A percentile compares a stretch with the other conserved stretches of the same genome.
phyloP scores from a whole-genome alignment of 2,888 invertebrate genomes.

The Hypolimnas misippus region DNA sequence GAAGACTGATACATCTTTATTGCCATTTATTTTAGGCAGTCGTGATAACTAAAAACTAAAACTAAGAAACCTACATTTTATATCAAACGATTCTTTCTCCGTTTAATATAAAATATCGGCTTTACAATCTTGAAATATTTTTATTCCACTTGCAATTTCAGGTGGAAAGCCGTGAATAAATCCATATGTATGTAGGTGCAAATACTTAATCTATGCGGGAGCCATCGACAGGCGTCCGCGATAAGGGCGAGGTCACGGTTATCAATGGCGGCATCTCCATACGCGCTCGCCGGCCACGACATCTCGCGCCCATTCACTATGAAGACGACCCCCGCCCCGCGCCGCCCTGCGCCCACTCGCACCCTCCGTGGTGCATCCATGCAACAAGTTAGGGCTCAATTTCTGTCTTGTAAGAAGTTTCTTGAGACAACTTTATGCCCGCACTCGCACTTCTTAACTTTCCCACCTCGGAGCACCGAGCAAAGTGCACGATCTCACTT shows the following conservation, averaged over 20 bases:
- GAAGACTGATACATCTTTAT: no score
- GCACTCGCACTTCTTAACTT: slow-evolving; percentile 37
- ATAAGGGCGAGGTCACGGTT: slow-evolving; percentile 81
- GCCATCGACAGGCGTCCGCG: slow-evolving; percentile 63
- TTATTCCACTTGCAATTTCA: neutral
- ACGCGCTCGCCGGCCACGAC: slow-evolving; percentile 80
- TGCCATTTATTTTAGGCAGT: no score
- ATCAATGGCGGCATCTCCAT: slow-evolving; percentile 83
- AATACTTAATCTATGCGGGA: slow-evolving; percentile 51
- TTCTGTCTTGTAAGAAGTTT: slow-evolving; percentile 73
- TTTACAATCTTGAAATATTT: neutral
- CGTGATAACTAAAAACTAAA: no score
- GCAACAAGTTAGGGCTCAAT: slow-evolving; percentile 81
- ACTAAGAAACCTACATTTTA: no score
- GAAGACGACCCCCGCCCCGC: slow-evolving; percentile 60
- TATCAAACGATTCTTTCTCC: no score
- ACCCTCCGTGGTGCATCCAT: slow-evolving; percentile 78
- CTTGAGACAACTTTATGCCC: slow-evolving; percentile 57
- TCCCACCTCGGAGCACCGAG: neutral
- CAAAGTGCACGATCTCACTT: neutral
- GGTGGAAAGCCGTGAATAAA: neutral
- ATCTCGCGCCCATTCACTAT: slow-evolving; percentile 84
- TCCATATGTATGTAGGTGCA: slow-evolving; percentile 13
- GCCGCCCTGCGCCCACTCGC: slow-evolving; percentile 53
- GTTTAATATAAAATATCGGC: neutral